phyloP scores from a whole-genome alignment of 2,797 vertebrate genomes.

The Ctenochaetus hawaiiensis region DNA sequence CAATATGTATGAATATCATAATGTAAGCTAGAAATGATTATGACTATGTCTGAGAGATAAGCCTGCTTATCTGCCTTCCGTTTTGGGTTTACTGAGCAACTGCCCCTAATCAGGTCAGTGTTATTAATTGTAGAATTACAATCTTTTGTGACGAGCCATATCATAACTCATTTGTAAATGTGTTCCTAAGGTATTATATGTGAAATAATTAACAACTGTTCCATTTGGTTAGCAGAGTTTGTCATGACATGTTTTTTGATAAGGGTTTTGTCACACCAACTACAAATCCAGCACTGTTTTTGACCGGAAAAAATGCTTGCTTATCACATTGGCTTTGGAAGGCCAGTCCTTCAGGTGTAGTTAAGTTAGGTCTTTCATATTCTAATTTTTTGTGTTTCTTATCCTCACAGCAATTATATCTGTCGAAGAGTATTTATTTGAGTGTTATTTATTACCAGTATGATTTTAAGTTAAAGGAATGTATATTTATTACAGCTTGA shows the following conservation, averaged over 20 bases:
- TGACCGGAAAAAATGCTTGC: slow-evolving; percentile 14
- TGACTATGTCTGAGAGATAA: slow-evolving; percentile 10
- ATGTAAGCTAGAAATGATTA: slow-evolving; percentile 22
- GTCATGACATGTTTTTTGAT: slow-evolving; percentile 42
- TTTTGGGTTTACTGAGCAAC: slow-evolving; percentile 24
- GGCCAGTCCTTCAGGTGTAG: slow-evolving; percentile 48
- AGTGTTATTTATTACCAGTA: slow-evolving; percentile 73
- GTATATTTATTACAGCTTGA: slow-evolving; percentile 74
- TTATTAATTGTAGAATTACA: slow-evolving; percentile 44
- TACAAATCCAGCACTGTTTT: slow-evolving; percentile 19
- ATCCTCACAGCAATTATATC: slow-evolving; percentile 49
- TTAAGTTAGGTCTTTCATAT: slow-evolving; percentile 37
- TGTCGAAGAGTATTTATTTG: slow-evolving; percentile 69
- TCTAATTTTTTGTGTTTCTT: slow-evolving; percentile 25
- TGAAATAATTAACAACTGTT: slow-evolving; percentile 16
- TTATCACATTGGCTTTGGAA: slow-evolving; percentile 29
- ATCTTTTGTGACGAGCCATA: slow-evolving; percentile 56
- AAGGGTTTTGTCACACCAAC: not conserved
- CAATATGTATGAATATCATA: not conserved
- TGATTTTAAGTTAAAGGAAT: slow-evolving; percentile 56
- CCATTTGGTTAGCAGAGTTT: slow-evolving; percentile 22
- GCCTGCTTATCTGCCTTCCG: slow-evolving; percentile 34
- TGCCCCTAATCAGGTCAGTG: slow-evolving; percentile 19
- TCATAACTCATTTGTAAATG: slow-evolving; percentile 50
- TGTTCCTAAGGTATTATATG: slow-evolving; percentile 38